Evolutionary conservation across 2,113 vertebrate genomes (phyloP), one percentile per base, ranked within the genome.

Genomic region (Carollia perspicillata): DNA sequence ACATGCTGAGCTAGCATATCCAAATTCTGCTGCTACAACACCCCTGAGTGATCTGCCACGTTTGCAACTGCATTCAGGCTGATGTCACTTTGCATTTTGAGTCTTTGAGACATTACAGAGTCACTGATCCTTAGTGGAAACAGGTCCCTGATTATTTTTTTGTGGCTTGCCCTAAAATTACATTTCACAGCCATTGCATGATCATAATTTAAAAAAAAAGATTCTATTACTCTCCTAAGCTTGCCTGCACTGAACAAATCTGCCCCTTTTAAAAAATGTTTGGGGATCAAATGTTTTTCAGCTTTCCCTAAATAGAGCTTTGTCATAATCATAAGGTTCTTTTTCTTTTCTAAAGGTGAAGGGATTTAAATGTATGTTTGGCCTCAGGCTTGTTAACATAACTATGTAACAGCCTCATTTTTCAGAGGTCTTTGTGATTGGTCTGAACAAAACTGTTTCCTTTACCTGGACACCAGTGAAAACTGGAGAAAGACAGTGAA

Each of bases 271-370:
- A 78, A 85, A 91, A 60, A 93, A 49, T 16, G 33, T 84, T 85
- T 86, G 86, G 8, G 8, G 40, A 10, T 65, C 42, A 79, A 35
- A 44, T 53, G 5, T 77, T 89, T 53, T 58, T 79, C 42, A 79
- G 68, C 68, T 87, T 74, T 40, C 75, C 53, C 33, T 74, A 60
- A 20, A 33, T 8, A 86, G 37, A 78, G 49, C 9, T 63, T 18
- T 23, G 16, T 95, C 28, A 17, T 49, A 63, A 88, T 79, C 35
- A 49, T 13, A 90, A 90, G 74, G 22, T 83, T 90, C 58, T 2
- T 93, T 79, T 97, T 53, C 81, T 74, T 79, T 87, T 86, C 30
- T 77, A 60, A 75, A 92, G 75, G 42, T 69, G 44, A 94, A 94
- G 30, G 18, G 79, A 89, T 93, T 86, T 85, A 71, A 95, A 89